These are phyloP conservation scores for Aptenodytes forsteri DNA, from an alignment of 2,113 vertebrate genomes.

Conservation along the genomic window DNA sequence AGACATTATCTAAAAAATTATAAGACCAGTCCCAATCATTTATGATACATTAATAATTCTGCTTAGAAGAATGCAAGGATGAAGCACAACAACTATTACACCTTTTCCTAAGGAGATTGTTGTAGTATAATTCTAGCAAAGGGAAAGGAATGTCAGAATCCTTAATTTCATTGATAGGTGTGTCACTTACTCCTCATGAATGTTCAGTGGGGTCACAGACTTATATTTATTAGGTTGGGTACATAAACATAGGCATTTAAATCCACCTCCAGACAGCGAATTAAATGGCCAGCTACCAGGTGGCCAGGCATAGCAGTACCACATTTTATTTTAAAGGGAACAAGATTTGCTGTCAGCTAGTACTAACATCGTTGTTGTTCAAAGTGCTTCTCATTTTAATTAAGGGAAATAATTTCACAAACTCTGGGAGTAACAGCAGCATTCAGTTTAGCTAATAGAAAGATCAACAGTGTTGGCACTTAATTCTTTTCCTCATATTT, in stretches of 20 bases:
- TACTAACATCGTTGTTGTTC: background rate
- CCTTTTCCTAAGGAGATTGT: background rate
- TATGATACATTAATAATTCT: background rate
- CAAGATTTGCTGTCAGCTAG: background rate
- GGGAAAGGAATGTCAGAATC: background rate
- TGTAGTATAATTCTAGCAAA: background rate
- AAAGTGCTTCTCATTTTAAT: background rate
- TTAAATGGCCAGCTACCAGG: background rate
- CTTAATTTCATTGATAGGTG: background rate
- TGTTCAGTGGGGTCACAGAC: background rate
- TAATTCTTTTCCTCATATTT: background rate
- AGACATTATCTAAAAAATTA: background rate
- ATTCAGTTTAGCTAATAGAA: background rate
- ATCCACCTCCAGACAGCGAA: background rate
- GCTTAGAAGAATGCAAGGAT: background rate
- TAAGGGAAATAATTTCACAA: background rate
- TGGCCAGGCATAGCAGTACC: background rate
- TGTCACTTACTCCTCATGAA: background rate
- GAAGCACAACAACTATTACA: background rate
- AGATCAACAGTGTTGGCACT: background rate
- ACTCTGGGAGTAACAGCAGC: background rate
- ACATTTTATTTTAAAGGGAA: background rate
- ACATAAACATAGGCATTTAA: background rate
- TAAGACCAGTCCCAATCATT: background rate
- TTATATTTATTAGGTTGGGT: background rate